Conservation (phyloP, 2,888 invertebrate species). For the Drosophila lacicola region DNA sequence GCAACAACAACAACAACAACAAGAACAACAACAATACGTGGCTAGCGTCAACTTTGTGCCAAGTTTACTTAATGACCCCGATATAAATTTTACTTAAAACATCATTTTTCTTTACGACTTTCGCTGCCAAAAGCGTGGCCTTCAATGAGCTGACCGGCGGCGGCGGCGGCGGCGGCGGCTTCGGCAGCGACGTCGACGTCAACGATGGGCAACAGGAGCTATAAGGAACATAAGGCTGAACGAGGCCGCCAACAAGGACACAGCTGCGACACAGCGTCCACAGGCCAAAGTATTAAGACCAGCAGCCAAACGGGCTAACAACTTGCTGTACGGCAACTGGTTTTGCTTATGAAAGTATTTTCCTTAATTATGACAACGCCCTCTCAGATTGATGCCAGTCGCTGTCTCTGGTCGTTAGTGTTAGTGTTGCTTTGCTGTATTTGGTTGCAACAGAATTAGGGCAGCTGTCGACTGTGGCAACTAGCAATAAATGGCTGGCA, state of each 20-base stretch:
- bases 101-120: conserved; percentile 79
- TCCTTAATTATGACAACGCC: conserved; percentile 59
- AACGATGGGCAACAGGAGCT: too few species aligned
- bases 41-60: conserved; percentile 75
- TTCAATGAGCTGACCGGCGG: conserved; percentile 26
- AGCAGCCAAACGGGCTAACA: conserved; percentile 17
- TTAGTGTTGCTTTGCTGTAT: conserved; percentile 1
- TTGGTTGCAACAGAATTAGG: too few species aligned
- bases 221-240: conserved; percentile 5
- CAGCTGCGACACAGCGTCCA: conserved; percentile 44
- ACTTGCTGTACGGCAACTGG: conserved; percentile 45
- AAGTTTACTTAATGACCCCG: conserved; percentile 79
- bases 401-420: conserved; percentile 7
- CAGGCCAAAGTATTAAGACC: conserved; percentile 5
- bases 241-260: conserved; percentile 33
- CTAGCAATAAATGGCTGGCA: conserved; percentile 18
- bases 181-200: neutral
- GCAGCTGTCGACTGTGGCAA: conserved; percentile 33
- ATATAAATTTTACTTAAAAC: conserved; percentile 79
- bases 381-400: conserved; percentile 52
- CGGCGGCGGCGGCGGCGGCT: neutral
- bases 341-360: conserved; percentile 59
- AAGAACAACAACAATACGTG: conserved; percentile 33
- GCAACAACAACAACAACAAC: conserved; percentile 6
- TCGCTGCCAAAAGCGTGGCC: conserved; percentile 66